Percentiles rank a stretch among this genome's conserved stretches.
Conservation (phyloP, 2,113 vertebrate species). For the Dinomys branickii region DNA sequence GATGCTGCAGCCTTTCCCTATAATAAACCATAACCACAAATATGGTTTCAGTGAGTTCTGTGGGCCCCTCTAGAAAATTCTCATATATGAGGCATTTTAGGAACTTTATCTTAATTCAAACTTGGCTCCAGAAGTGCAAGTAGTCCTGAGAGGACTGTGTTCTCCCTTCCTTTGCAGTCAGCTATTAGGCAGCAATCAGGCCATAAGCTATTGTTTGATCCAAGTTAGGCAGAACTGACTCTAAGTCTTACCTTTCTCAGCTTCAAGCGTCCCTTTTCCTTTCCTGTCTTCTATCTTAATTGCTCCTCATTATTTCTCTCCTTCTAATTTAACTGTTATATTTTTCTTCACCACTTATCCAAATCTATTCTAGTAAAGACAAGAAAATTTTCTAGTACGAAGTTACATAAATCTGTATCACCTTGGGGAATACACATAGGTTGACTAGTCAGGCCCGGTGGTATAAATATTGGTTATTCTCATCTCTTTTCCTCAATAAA, state of each 20-base stretch:
- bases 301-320: background rate
- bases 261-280: background rate
- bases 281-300: background rate
- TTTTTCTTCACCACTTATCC: background rate
- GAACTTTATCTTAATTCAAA: background rate
- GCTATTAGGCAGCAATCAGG: background rate
- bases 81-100: background rate
- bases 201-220: background rate
- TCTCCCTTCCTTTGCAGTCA: background rate
- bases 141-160: background rate
- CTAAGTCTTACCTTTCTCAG: background rate
- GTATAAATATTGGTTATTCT: background rate
- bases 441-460: background rate
- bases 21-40: background rate
- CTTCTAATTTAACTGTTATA: background rate
- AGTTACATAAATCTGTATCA: background rate
- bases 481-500: too few species aligned
- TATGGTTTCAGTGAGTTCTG: background rate
- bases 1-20: background rate
- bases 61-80: background rate
- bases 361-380: background rate
- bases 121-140: background rate
- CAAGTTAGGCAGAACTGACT: background rate
- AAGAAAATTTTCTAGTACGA: background rate
- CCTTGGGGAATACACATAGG: background rate